Evolutionary conservation across 2,797 vertebrate species (phyloP).

Genomic region (Xenops minutus): DNA sequence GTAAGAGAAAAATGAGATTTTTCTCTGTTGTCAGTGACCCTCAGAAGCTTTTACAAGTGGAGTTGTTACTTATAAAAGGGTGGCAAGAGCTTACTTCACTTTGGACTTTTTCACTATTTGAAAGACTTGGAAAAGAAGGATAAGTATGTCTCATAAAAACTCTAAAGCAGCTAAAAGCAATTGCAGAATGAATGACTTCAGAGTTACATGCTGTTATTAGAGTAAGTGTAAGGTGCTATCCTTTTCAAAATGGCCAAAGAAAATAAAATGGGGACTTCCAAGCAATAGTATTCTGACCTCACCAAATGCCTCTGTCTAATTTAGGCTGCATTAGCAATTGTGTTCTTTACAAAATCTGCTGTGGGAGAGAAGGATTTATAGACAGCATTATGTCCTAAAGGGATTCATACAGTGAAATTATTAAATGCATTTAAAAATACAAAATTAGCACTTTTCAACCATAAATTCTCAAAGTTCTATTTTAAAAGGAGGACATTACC

Average conservation of each 20-base stretch:
- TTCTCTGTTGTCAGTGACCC: neutral
- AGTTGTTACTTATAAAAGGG: neutral
- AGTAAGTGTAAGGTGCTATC: slow-evolving; percentile 25
- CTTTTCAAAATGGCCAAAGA: slow-evolving; percentile 15
- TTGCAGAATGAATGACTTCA: slow-evolving; percentile 10
- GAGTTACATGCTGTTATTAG: neutral
- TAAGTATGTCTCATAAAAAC: neutral
- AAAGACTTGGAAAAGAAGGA: neutral
- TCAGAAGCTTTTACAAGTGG: neutral
- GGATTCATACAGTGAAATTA: slow-evolving; percentile 29
- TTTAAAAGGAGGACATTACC: slow-evolving; percentile 37
- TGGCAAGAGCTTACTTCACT: neutral
- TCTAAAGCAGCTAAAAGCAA: neutral
- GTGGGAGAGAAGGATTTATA: slow-evolving; percentile 21
- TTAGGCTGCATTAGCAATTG: slow-evolving; percentile 35
- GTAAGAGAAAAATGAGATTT: neutral
- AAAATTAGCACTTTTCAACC: slow-evolving; percentile 50
- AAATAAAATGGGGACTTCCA: slow-evolving; percentile 34
- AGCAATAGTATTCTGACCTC: slow-evolving; percentile 24
- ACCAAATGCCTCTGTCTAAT: slow-evolving; percentile 21
- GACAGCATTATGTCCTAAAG: slow-evolving; percentile 27
- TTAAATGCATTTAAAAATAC: slow-evolving; percentile 47
- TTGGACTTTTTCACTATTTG: neutral
- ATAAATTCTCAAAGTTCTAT: slow-evolving; percentile 41
- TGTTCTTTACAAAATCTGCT: slow-evolving; percentile 17